Base-by-base conservation (phyloP, 1,140 invertebrate genomes). In the Drosophila tropicalis region DNA sequence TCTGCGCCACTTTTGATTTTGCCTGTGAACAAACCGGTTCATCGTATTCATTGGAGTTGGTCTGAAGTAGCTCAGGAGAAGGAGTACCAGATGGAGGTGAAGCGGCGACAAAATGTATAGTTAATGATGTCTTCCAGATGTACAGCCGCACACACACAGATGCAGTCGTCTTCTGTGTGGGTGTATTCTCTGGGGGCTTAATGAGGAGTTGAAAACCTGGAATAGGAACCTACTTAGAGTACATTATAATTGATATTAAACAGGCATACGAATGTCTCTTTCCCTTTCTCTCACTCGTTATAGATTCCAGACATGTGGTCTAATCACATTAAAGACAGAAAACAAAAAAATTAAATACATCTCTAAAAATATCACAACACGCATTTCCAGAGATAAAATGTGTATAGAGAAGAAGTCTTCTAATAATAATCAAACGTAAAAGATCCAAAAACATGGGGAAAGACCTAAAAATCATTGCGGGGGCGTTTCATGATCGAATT, bases 1-100 rank as follows among this genome's bases (percentile, higher is more conserved):
- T 72, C 79, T 87, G 84, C 84, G 84, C 84, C 89, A 87, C 84
- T 87, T 87, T 87, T 87, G 84, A 87, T 87, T 87, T 87, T 87
- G 84, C 84, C 84, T 74, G 70, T 51, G 44, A 51, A 22, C 22
- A 76, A 87, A 87, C 84, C 84, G 84, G 84, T 87, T 87, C 73
- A 17, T 36, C 68, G 56, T 36, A 56, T 39, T 65, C 47, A 51
- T 60, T 47, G 80, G 51, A 75, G 44, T 51, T 70, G 29, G 5
- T 29, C 6, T 29, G 73, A 77, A 63, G 60, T 32, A 68, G 66
- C 1, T 29, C 7, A 55, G 44, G 15, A 32, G 32, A 25, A 51
- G 40, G 29, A 61, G 32, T 3, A 39, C 36, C 74, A 63, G 29
- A 41, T 34, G 44, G 55, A 78, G 74, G 77, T 76, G 70, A 85